These are phyloP conservation scores for Geopemphigus sp. DNA, from an alignment of 1,140 invertebrate genomes.

Conservation along the genomic window DNA sequence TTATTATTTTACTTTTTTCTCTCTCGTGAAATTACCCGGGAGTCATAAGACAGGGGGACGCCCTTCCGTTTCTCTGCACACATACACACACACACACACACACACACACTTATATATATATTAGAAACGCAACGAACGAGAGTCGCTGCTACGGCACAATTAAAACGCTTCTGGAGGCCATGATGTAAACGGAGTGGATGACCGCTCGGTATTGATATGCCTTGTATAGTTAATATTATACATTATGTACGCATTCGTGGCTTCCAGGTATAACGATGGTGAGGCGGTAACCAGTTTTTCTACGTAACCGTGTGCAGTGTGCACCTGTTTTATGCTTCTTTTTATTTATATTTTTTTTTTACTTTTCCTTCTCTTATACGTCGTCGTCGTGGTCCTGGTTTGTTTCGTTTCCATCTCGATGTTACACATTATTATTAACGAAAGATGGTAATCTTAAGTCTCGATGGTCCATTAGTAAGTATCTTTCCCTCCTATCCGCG, in stretches of 20 bases:
- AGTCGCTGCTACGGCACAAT: slow-evolving; percentile 15
- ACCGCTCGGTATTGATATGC: slow-evolving; percentile 40
- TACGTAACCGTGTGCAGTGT: slow-evolving; percentile 17
- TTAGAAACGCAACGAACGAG: slow-evolving; percentile 22
- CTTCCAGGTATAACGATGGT: slow-evolving; percentile 45
- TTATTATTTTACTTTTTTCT: slow-evolving; percentile 36
- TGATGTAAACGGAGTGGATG: slow-evolving; percentile 33
- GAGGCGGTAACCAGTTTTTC: slow-evolving; percentile 40
- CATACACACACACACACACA: no score
- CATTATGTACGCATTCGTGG: slow-evolving; percentile 23
- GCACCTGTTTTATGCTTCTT: slow-evolving; percentile 30
- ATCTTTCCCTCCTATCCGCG: not conserved
- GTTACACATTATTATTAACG: slow-evolving; percentile 44
- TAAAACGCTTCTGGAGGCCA: slow-evolving; percentile 49
- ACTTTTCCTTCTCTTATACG: not conserved
- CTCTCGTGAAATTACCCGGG: slow-evolving; percentile 34
- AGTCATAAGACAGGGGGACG: slow-evolving; percentile 20
- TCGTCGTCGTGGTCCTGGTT: not conserved
- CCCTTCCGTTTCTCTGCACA: not conserved
- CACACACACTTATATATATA: not conserved
- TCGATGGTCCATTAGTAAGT: slow-evolving; percentile 38
- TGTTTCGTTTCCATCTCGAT: slow-evolving; percentile 33
- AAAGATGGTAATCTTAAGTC: slow-evolving; percentile 28
- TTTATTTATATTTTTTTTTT: slow-evolving; percentile 13
- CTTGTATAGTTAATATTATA: slow-evolving; percentile 32